Conservation (phyloP, 2,888 invertebrate genomes). For the Heliconius cydno region DNA sequence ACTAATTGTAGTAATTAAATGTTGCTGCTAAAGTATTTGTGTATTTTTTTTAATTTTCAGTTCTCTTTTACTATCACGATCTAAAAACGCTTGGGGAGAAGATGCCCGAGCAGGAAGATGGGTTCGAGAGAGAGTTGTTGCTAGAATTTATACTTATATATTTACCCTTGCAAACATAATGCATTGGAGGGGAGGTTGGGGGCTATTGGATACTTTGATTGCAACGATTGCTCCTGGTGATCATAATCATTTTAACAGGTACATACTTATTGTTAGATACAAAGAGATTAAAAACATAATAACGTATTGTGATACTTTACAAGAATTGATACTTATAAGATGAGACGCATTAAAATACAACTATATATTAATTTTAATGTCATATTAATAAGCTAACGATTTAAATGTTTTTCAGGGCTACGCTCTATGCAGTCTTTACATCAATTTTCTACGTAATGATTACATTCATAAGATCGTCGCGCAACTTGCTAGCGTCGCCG, state of each 20-base stretch:
- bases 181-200: slow-evolving; percentile 95
- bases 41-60: slow-evolving; percentile 55
- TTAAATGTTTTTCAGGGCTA: slow-evolving; percentile 57
- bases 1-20: not conserved
- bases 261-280: not conserved
- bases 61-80: slow-evolving; percentile 63
- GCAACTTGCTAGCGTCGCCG: slow-evolving; percentile 83
- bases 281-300: not conserved
- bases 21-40: not conserved
- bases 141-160: slow-evolving; percentile 88
- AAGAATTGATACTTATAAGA: too few species aligned
- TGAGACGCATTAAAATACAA: not conserved
- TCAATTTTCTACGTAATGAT: slow-evolving; percentile 55
- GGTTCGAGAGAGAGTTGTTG: slow-evolving; percentile 72
- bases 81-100: slow-evolving; percentile 62
- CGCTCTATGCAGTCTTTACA: slow-evolving; percentile 60
- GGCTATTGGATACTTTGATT: slow-evolving; percentile 85
- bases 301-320: too few species aligned
- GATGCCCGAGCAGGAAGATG: slow-evolving; percentile 60
- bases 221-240: slow-evolving; percentile 73
- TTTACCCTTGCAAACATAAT: slow-evolving; percentile 92
- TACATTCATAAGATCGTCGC: slow-evolving; percentile 71
- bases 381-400: not conserved
- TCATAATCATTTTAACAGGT: slow-evolving; percentile 66
- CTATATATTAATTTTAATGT: not conserved